Evolutionary conservation across 2,888 invertebrate genomes (phyloP), one percentile per base, ranked within the genome.

Genomic region (Crioceris asparagi): DNA sequence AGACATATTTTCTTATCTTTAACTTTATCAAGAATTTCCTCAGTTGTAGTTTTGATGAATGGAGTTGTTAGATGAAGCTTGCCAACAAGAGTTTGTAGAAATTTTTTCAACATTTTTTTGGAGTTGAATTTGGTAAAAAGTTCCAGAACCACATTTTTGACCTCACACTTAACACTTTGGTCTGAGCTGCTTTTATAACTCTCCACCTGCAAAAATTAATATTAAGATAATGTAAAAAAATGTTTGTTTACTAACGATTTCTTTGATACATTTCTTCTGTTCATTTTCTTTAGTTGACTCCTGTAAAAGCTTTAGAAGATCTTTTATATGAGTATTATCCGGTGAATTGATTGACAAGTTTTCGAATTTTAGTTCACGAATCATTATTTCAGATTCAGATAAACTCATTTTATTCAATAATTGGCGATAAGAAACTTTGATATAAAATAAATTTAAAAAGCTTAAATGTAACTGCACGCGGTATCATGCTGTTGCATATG

Each of bases 121-220:
- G 38, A 31, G 41, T 38, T 45, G 32, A 43, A 51, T 30, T 31
- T 45, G 5, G 47, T 46, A 34, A 54, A 53, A 37, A 50, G 43
- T 31, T 52, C 45, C 29, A 55, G 45, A 16, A 55, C 19, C 10
- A 50, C 30, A 32, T 49, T 46, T 40, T 46, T 49, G 21, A 46
- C 49, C 37, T 49, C 47, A 67, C 71, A 31, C 75, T 77, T 17
- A 62, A 83, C 23, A 8, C 38, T 37, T 15, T 39, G 27, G 14
- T 40, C 35, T 8, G 14, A 27, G 19, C 35, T 39, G 4, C 15
- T 25, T 33, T 37, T 41, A 16, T 41, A 47, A 17, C 43, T 29
- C 7, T 44, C 43, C 15, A 43, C 40, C 47, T 47, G 23, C 39
- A 45, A 43, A 34, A 26, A 32, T 16, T 34, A 12, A 32, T 16